phyloP scores from a whole-genome alignment of 2,888 invertebrate genomes.

The Ametastegia equiseti region DNA sequence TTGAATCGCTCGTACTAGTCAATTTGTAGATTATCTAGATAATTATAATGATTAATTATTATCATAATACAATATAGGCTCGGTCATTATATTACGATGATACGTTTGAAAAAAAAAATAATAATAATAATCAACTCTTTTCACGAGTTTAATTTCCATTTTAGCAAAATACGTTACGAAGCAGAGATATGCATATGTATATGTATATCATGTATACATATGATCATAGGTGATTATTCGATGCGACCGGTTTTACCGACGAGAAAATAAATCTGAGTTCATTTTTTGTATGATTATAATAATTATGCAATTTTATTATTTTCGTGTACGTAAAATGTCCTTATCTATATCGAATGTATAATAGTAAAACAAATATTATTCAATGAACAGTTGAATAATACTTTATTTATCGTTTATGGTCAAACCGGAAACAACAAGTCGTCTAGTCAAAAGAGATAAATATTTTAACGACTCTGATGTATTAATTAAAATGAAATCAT shows the following conservation, averaged over 20 bases:
- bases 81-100: not conserved
- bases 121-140: not conserved
- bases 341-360: too few relatives aligned
- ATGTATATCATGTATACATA: not conserved
- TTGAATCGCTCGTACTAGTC: slow-evolving; percentile 36
- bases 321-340: too few relatives aligned
- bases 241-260: not conserved
- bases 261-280: not conserved
- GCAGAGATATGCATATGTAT: not conserved
- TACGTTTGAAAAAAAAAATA: not conserved
- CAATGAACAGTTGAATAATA: not conserved
- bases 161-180: too few relatives aligned
- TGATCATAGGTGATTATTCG: not conserved
- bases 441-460: slow-evolving; percentile 22
- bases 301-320: too few relatives aligned
- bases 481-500: not conserved
- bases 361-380: not conserved
- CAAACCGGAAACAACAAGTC: not conserved
- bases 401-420: slow-evolving; percentile 1
- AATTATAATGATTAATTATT: slow-evolving; percentile 22
- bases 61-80: slow-evolving; percentile 9
- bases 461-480: not conserved
- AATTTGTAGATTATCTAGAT: slow-evolving; percentile 43
- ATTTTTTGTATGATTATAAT: not conserved
- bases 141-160: not conserved